Percentiles rank a stretch among this genome's conserved stretches.
These are phyloP conservation scores for Rhinoderma darwinii DNA, from an alignment of 2,113 vertebrate species.

Conservation along the genomic window DNA sequence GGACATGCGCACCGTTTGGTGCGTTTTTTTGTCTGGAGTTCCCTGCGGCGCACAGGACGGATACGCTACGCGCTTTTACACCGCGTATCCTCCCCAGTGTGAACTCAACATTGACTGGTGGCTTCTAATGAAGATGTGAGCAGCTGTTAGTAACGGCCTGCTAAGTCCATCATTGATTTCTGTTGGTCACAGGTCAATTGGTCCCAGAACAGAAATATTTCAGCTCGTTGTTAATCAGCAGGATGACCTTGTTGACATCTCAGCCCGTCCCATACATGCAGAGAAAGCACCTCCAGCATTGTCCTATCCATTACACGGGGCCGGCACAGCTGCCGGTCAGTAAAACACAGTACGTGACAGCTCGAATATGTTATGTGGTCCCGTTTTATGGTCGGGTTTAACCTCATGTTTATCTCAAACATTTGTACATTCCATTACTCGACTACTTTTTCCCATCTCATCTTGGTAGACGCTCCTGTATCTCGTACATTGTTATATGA, in stretches of 20 bases:
- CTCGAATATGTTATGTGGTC: slow-evolving; percentile 21
- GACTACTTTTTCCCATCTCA: not conserved
- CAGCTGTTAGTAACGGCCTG: slow-evolving; percentile 12
- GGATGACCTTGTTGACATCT: slow-evolving; percentile 40
- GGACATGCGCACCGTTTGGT: too few relatives aligned
- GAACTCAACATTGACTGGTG: too few relatives aligned
- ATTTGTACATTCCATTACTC: slow-evolving; percentile 36
- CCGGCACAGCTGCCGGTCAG: slow-evolving; percentile 17
- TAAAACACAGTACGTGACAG: slow-evolving; percentile 32
- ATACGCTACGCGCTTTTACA: too few relatives aligned
- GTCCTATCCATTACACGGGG: slow-evolving; percentile 39
- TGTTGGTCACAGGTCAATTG: slow-evolving; percentile 40
- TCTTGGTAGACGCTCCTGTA: not conserved
- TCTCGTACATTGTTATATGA: not conserved
- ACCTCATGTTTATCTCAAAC: slow-evolving; percentile 21
- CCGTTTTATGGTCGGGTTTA: slow-evolving; percentile 36
- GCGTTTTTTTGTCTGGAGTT: too few relatives aligned
- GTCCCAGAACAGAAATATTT: slow-evolving; percentile 31
- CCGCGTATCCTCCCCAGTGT: too few relatives aligned
- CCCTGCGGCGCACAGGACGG: too few relatives aligned
- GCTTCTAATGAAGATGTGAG: not conserved
- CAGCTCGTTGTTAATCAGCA: slow-evolving; percentile 15
- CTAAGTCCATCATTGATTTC: slow-evolving; percentile 1
- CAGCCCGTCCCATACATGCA: slow-evolving; percentile 19
- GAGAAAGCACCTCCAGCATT: slow-evolving; percentile 30